Percentiles rank a stretch among this genome's conserved stretches.
Evolutionary conservation across 2,797 vertebrate species (phyloP).

Genomic region (Cichlasoma orientale): DNA sequence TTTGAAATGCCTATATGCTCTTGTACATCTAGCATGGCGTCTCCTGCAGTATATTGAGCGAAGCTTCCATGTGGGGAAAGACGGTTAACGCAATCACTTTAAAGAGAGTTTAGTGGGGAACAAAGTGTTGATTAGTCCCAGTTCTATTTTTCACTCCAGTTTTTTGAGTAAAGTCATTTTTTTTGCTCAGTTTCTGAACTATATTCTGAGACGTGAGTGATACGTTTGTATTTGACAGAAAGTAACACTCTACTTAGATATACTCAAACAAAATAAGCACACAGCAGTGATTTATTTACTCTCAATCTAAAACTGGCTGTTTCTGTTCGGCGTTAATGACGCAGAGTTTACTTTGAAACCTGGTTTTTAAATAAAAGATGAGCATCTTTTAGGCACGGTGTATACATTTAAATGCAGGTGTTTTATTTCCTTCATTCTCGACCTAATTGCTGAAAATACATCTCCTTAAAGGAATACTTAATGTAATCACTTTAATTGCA

Average conservation of each 20-base stretch:
- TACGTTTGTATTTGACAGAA: rapidly evolving
- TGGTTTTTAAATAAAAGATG: neutral
- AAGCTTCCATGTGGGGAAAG: conserved; percentile 29
- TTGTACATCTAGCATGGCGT: conserved; percentile 28
- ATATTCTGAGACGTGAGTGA: neutral
- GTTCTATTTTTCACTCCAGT: neutral
- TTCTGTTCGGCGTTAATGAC: neutral
- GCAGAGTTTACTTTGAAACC: neutral
- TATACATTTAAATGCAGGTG: neutral
- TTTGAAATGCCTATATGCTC: conserved; percentile 59
- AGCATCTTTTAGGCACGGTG: neutral
- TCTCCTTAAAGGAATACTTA: neutral
- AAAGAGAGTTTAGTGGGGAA: neutral
- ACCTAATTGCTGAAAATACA: neutral
- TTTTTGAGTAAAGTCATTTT: neutral
- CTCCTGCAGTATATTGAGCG: conserved; percentile 31
- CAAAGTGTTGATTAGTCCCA: neutral
- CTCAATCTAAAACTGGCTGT: no score
- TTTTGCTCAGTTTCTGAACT: neutral
- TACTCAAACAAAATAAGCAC: no score
- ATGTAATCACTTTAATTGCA: conserved; percentile 25
- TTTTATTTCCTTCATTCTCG: neutral
- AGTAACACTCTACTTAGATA: no score
- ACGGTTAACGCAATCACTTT: conserved; percentile 8
- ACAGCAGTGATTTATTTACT: no score